A percentile compares a stretch with the other conserved stretches of the same genome.
phyloP scores from a whole-genome alignment of 30 jellyfish, hydroid and myxozoan species.

The Phacellophora camtschatica region DNA sequence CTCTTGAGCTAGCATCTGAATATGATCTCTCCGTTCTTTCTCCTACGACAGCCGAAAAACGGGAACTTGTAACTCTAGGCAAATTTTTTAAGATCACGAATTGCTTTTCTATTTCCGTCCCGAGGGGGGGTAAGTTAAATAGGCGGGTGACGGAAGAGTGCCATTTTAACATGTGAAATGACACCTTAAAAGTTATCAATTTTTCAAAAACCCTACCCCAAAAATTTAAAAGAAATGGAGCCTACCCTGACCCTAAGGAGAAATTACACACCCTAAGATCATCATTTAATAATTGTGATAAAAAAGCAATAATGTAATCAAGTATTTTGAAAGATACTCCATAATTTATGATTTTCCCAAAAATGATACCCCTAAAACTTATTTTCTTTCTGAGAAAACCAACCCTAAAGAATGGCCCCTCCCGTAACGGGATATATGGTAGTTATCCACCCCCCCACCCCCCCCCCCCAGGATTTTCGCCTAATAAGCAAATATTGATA shows the following conservation, averaged over 20 bases:
- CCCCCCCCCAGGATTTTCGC: too few relatives aligned
- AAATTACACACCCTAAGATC: not conserved
- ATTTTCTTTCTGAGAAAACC: too few relatives aligned
- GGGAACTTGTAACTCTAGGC: slow-evolving; percentile 17
- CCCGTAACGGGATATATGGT: too few relatives aligned
- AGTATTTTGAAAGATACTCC: too few relatives aligned
- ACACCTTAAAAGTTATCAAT: not conserved
- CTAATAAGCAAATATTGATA: too few relatives aligned
- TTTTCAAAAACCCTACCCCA: not conserved
- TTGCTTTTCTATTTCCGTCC: slow-evolving; percentile 37
- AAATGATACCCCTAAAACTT: too few relatives aligned
- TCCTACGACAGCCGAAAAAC: slow-evolving; percentile 30
- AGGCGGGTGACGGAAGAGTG: too few relatives aligned
- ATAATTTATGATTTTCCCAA: too few relatives aligned
- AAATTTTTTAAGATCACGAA: slow-evolving; percentile 42
- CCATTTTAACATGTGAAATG: too few relatives aligned
- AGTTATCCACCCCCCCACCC: too few relatives aligned
- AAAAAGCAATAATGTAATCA: too few relatives aligned
- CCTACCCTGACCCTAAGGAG: not conserved
- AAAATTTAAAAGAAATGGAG: not conserved
- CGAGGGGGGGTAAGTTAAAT: not conserved
- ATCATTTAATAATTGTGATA: not conserved
- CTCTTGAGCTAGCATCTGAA: slow-evolving; percentile 51
- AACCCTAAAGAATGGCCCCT: too few relatives aligned
- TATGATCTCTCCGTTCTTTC: slow-evolving; percentile 44